phyloP scores from a whole-genome alignment of 2,797 vertebrate species.

The Tamandua tetradactyla region DNA sequence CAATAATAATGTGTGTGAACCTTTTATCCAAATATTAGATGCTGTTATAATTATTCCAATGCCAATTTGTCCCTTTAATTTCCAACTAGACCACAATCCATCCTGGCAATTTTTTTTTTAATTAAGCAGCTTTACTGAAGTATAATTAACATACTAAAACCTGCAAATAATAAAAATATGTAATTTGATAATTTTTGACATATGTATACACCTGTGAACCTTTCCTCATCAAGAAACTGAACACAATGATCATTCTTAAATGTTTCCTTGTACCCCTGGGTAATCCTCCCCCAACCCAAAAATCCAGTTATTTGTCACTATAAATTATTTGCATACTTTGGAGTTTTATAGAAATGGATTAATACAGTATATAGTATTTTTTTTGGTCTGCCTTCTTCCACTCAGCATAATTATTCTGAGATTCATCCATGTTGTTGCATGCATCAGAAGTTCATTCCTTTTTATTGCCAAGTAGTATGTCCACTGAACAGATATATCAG shows the following conservation, averaged over 20 bases:
- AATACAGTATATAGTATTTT: background rate
- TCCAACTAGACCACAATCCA: background rate
- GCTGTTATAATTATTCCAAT: background rate
- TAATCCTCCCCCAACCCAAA: background rate
- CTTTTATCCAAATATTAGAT: background rate
- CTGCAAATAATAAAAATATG: background rate
- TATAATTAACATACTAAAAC: conserved; percentile 34
- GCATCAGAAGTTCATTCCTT: background rate
- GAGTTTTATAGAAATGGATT: background rate
- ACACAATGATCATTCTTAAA: background rate
- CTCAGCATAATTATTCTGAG: background rate
- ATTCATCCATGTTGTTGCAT: too few species aligned
- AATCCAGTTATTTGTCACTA: background rate
- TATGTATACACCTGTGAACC: background rate
- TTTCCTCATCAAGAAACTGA: background rate
- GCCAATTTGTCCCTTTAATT: background rate
- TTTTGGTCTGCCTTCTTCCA: background rate
- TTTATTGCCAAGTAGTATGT: background rate
- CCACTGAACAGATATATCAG: background rate
- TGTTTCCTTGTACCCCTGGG: background rate
- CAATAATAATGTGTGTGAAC: background rate
- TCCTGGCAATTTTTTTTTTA: background rate
- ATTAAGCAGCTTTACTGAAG: background rate
- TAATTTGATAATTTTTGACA: background rate
- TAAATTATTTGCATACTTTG: background rate